Evolutionary conservation across 1,140 invertebrate species (phyloP), one percentile per base, ranked within the genome.

Genomic region (Bombus superbus): DNA sequence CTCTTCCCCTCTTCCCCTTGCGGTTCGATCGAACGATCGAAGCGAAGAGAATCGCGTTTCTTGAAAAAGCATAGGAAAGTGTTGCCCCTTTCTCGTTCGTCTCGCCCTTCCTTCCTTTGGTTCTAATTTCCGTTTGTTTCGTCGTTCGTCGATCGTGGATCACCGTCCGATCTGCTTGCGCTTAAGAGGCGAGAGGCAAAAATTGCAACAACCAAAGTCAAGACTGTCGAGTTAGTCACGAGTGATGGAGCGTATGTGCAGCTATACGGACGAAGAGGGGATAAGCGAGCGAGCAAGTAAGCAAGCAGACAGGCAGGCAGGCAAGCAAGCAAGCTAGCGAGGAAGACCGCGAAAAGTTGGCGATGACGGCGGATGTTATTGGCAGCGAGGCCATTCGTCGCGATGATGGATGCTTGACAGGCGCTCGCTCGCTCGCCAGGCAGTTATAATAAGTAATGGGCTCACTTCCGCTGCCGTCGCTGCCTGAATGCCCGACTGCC

Each of bases 401-500:
- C 93, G 92, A 95, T 95, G 94, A 95, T 95, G 94, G 94, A 95
- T 95, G 94, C 92, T 85, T 95, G 94, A 95, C 94, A 92, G 93
- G 93, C 94, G 92, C 92, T 90, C 84, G 90, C 86, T 91, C 90
- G 92, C 94, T 93, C 92, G 94, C 93, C 93, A 93, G 92, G 94
- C 94, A 95, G 94, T 95, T 95, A 95, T 95, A 95, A 95, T 95
- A 95, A 95, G 94, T 95, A 95, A 95, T 95, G 94, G 94, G 94
- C 91, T 91, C 93, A 89, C 94, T 95, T 95, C 94, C 94, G 94
- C 93, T 93, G 93, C 94, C 94, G 95, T 95, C 94, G 94, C 93
- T 93, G 93, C 93, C 91, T 93, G 92, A 94, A 94, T 94, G 94
- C 93, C 88, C 92, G 89, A 92, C 92, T 93, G 92, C 89, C 88